Conservation (phyloP, 1,140 invertebrate species). For the Sinonovacula constricta region DNA sequence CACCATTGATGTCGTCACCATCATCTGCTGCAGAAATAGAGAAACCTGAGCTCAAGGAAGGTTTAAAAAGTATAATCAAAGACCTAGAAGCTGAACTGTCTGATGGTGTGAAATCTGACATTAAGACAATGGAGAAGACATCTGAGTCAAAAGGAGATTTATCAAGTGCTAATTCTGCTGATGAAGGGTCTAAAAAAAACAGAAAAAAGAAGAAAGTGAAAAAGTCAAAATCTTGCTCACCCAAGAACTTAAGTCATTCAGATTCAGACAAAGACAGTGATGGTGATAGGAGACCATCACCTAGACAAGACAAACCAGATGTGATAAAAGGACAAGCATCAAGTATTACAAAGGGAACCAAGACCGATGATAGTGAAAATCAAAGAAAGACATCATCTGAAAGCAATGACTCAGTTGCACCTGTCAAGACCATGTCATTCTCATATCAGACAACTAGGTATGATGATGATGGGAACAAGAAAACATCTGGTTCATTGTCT, state of each 20-base stretch:
- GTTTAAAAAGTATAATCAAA: slow-evolving; percentile 41
- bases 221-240: slow-evolving; percentile 28
- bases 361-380: background rate
- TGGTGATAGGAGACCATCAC: no score
- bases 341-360: background rate
- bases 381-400: background rate
- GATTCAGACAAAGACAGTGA: slow-evolving; percentile 27
- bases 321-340: slow-evolving; percentile 5
- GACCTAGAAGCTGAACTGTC: slow-evolving; percentile 27
- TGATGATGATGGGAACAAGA: background rate
- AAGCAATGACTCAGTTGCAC: background rate
- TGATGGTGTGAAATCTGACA: background rate
- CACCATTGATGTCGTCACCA: background rate
- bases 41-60: slow-evolving; percentile 31
- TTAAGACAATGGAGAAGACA: background rate
- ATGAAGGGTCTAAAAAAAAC: background rate
- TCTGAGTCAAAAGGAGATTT: background rate
- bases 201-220: background rate
- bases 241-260: slow-evolving; percentile 5
- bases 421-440: background rate
- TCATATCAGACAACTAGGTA: slow-evolving; percentile 11
- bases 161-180: background rate
- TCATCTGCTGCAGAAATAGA: slow-evolving; percentile 37
- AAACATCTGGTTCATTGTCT: background rate
- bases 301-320: background rate